Conservation (phyloP, 1,140 invertebrate species). For the Atta texana region DNA sequence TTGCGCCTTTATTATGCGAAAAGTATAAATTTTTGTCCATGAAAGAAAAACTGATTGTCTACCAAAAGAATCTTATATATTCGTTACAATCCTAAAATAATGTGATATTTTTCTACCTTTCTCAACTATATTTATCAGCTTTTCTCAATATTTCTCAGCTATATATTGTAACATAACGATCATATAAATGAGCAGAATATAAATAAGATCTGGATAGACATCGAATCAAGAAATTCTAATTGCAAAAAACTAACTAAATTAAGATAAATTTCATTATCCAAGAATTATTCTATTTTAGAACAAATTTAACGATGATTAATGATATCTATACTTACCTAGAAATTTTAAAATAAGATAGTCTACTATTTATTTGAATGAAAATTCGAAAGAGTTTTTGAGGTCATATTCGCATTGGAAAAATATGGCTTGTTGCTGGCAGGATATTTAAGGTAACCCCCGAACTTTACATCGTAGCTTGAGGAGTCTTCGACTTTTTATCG, state of each 20-base stretch:
- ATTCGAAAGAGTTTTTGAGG: slow-evolving; percentile 24
- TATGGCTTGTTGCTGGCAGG: slow-evolving; percentile 43
- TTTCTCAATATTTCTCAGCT: not conserved
- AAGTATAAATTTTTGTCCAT: slow-evolving; percentile 3
- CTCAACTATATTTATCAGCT: not conserved
- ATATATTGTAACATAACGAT: not conserved
- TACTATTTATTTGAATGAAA: not conserved
- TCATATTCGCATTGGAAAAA: slow-evolving; percentile 32
- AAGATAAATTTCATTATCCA: not conserved
- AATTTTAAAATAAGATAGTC: not conserved
- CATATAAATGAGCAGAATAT: not conserved
- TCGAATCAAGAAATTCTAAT: not conserved
- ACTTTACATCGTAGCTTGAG: slow-evolving; percentile 48
- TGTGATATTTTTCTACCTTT: not conserved
- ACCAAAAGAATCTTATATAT: not conserved
- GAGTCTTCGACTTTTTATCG: slow-evolving; percentile 45
- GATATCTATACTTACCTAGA: not conserved
- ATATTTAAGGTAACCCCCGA: slow-evolving; percentile 37
- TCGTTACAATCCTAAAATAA: slow-evolving; percentile 4
- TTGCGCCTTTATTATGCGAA: not conserved
- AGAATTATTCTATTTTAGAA: not conserved
- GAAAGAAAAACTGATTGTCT: not conserved
- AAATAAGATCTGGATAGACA: not conserved
- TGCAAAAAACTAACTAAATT: not conserved
- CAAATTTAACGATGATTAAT: not conserved